These are phyloP conservation scores for Eledona agricola DNA, from an alignment of 2,888 invertebrate species.

Conservation along the genomic window DNA sequence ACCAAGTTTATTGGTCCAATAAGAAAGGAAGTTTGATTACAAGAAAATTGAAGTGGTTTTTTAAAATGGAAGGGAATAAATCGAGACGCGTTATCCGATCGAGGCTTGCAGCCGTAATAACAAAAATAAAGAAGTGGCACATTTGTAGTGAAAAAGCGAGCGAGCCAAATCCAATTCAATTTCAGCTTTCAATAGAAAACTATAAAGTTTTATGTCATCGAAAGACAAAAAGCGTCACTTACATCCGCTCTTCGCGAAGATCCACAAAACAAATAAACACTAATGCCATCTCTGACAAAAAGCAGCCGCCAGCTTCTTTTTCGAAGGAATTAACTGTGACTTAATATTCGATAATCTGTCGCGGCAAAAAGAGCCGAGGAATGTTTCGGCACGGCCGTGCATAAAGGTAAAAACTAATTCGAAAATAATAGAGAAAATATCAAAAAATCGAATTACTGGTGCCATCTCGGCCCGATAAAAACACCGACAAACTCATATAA, in stretches of 20 bases:
- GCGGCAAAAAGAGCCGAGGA: slow-evolving; percentile 12
- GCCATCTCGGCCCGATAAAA: slow-evolving; percentile 23
- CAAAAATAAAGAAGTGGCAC: slow-evolving; percentile 23
- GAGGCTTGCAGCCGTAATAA: slow-evolving; percentile 10
- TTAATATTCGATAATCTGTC: slow-evolving; percentile 36
- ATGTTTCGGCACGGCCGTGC: slow-evolving; percentile 31
- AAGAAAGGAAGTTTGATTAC: slow-evolving; percentile 28
- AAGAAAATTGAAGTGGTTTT: slow-evolving; percentile 25
- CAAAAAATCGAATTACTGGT: slow-evolving; percentile 37
- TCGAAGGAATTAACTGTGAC: slow-evolving; percentile 32
- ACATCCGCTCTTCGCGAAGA: slow-evolving; percentile 31
- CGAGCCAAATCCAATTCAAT: slow-evolving; percentile 33
- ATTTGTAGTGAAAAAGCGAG: slow-evolving; percentile 19
- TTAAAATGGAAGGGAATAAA: slow-evolving; percentile 22
- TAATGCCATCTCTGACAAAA: slow-evolving; percentile 30
- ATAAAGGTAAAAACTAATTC: slow-evolving; percentile 35
- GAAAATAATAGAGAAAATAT: slow-evolving; percentile 40
- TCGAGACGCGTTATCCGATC: slow-evolving; percentile 24
- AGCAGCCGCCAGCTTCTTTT: slow-evolving; percentile 26
- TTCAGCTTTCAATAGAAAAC: slow-evolving; percentile 33
- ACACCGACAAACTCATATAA: slow-evolving; percentile 28
- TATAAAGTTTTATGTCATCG: slow-evolving; percentile 30
- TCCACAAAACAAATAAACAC: slow-evolving; percentile 33
- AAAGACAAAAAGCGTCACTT: slow-evolving; percentile 29
- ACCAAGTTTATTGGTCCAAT: slow-evolving; percentile 28